Evolutionary conservation across 2,113 vertebrate species (phyloP), one percentile per base, ranked within the genome.

Genomic region (Nannobrachium achirus): DNA sequence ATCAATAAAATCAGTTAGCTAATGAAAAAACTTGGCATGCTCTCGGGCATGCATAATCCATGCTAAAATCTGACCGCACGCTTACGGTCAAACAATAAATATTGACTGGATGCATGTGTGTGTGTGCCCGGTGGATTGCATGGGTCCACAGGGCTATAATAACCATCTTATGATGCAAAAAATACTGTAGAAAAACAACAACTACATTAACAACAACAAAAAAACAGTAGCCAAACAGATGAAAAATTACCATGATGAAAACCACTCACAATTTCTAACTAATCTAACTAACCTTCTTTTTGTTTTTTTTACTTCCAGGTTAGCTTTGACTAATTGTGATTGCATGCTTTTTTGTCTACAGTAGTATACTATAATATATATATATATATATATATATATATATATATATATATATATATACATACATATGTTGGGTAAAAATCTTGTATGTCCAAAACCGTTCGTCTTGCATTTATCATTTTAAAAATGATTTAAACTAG

Each of bases 1-100:
- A 90, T 89, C 89, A 84, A 88, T 90, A 82, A 87, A 86, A 86
- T 80, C 80, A 83, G 76, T 88, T 87, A 90, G 86, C 88, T 88
- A 88, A 90, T 88, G 86, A 88, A 78, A 85, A 76, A 45, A 69
- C 66, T 76, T 74, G 75, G 85, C 83, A 86, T 81, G 84, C 83
- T 83, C 55, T 61, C 65, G 73, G 81, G 82, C 79, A 76, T 82
- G 81, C 69, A 10, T 8, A 9, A 53, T 74, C 66, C 59, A 56
- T 58, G 68, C 81, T 73, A 75, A n/a, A 75, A 62, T 86, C 64
- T 60, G 55, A 80, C 67, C 73, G 79, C 59, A 84, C 74, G 72
- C 77, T 79, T 19, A 66, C 70, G 71, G 55, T 11, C 69, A 39
- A 71, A 71, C 41, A 11, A 8, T 61, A 61, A 25, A 78, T 77